Conservation (phyloP, 2,888 invertebrate species). For the Brachyptera risi region DNA sequence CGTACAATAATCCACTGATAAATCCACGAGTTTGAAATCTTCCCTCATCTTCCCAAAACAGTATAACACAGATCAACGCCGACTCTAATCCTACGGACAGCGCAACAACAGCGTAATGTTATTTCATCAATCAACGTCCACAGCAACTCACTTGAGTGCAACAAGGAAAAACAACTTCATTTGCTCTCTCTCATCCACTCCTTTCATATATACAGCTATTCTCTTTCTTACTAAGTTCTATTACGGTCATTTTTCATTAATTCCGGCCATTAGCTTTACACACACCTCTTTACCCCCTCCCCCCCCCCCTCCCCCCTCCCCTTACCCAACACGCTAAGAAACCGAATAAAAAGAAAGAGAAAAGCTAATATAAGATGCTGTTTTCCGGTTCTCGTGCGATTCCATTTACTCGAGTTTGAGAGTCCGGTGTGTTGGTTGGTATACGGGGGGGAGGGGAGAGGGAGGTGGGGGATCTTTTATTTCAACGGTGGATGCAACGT, state of each 20-base stretch:
- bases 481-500: conserved; percentile 29
- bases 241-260: conserved; percentile 26
- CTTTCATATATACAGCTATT: too few species aligned
- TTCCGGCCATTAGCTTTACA: conserved; percentile 25
- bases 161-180: conserved; percentile 6
- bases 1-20: too few species aligned
- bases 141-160: conserved; percentile 1
- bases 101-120: too few species aligned
- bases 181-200: background rate
- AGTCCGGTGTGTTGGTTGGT: conserved; percentile 21
- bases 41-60: too few species aligned
- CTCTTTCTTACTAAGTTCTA: background rate
- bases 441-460: too few species aligned
- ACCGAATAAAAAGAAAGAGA: conserved; percentile 23
- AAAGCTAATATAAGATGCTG: conserved; percentile 31
- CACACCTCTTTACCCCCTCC: conserved; percentile 4
- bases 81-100: too few species aligned
- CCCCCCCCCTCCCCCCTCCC: background rate
- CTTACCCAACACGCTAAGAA: background rate
- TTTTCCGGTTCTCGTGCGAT: conserved; percentile 33
- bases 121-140: conserved; percentile 9
- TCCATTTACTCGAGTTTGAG: conserved; percentile 31
- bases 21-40: too few species aligned
- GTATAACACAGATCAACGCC: too few species aligned
- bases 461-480: conserved; percentile 34